These are phyloP conservation scores for Danio albolineatus DNA, from an alignment of 2,797 vertebrate species.

Conservation along the genomic window DNA sequence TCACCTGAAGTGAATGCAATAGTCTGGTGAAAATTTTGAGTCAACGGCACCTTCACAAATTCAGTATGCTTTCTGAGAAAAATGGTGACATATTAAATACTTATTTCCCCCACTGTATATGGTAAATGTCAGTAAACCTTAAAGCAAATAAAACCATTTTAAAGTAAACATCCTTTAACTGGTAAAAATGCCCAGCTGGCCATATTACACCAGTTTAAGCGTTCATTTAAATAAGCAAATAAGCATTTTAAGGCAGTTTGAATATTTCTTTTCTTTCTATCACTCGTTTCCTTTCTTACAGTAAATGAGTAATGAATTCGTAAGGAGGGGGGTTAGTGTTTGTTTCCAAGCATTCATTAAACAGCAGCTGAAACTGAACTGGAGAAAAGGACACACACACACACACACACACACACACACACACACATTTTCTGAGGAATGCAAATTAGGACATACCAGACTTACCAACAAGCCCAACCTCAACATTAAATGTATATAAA, in stretches of 20 bases:
- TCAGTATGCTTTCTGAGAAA: no score
- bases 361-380: constrained; percentile 59
- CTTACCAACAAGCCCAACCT: not conserved
- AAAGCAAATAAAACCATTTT: not conserved
- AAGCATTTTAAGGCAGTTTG: constrained; percentile 41
- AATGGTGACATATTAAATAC: no score
- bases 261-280: not conserved
- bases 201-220: not conserved
- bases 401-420: constrained; percentile 16
- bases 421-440: constrained; percentile 4
- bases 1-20: no score
- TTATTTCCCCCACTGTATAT: no score
- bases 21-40: no score
- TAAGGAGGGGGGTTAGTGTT: constrained; percentile 78
- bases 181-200: not conserved
- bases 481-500: not conserved
- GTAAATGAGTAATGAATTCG: constrained; percentile 29
- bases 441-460: constrained; percentile 20
- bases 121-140: no score
- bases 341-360: constrained; percentile 75
- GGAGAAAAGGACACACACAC: constrained; percentile 1
- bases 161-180: not conserved
- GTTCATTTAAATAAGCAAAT: not conserved
- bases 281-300: constrained; percentile 9
- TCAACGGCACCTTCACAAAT: no score